Evolutionary conservation across 2,888 invertebrate species (phyloP), one percentile per base, ranked within the genome.

Genomic region (Drosophila differens): DNA sequence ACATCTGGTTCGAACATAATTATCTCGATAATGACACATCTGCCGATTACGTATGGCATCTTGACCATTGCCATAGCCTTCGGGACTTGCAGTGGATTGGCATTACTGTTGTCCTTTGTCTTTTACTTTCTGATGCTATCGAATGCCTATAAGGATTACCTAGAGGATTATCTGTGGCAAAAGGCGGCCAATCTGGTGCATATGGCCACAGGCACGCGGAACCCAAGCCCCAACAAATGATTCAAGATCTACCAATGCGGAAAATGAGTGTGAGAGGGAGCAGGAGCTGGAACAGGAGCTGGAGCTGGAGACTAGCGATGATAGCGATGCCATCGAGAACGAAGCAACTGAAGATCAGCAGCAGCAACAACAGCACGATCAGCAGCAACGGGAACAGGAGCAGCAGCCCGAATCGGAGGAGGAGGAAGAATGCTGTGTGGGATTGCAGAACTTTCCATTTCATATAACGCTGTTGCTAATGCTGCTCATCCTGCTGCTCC

Each of bases 81-180:
- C 19, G 93, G 95, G 19, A 95, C 97, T 0, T 97, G 97, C 89
- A 97, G 97, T 6, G 96, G 96, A 2, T 94, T 97, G 9, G 95
- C 96, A 0, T 93, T 97, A 60, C 93, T 94, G 10, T 93, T 95
- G 12, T 96, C 96, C 0, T 94, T 95, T 6, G 94, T 95, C 0
- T 95, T 96, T 91, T 97, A 96, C 91, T 95, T 96, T 51, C 94
- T 96, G 72, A 95, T 96, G 95, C 92, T 97, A 19, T 95, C 95
- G 10, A 95, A 95, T 91, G 95, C 95, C 92, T 96, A 96, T 57
- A 96, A 96, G 91, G 95, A 96, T 82, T 95, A 95, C 85, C 92
- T 96, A 49, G 96, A 96, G 89, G 94, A 94, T 77, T 92, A 94
- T 76, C 85, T 95, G 0, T 93, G 94, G 85, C 92, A 93, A 3